A percentile compares a stretch with the other conserved stretches of the same genome.
These are phyloP conservation scores for Centruroides sculpturatus DNA, from an alignment of 1,140 invertebrate genomes.

Conservation along the genomic window DNA sequence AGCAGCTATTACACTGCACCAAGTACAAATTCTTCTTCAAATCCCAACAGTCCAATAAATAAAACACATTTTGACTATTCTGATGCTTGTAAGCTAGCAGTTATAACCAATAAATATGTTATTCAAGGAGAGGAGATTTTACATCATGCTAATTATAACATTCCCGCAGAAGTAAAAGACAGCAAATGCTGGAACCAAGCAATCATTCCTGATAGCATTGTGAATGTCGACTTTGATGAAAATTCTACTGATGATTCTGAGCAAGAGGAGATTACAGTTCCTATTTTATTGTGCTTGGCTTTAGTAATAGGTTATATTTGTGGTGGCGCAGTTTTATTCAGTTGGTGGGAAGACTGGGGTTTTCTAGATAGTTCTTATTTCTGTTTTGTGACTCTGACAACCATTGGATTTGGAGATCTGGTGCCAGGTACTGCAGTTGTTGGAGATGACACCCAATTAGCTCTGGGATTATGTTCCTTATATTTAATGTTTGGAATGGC, in stretches of 20 bases:
- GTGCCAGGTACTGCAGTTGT: conserved; percentile 45
- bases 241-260: conserved; percentile 26
- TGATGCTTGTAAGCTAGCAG: too few species aligned
- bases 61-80: too few species aligned
- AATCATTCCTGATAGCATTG: too few species aligned
- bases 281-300: conserved; percentile 72
- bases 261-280: conserved; percentile 12
- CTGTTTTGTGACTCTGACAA: conserved; percentile 66
- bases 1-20: too few species aligned
- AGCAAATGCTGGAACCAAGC: too few species aligned
- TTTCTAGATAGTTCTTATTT: conserved; percentile 85
- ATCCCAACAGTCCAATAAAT: too few species aligned
- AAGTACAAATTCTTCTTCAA: too few species aligned
- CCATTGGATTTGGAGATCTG: conserved; percentile 69
- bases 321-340: conserved; percentile 80
- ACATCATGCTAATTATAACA: too few species aligned
- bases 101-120: conserved; percentile 13
- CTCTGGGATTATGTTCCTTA: conserved; percentile 64
- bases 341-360: conserved; percentile 62
- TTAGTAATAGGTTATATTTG: conserved; percentile 81
- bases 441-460: conserved; percentile 49
- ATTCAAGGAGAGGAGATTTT: background rate
- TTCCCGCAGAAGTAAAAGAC: too few species aligned
- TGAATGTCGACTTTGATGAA: too few species aligned
- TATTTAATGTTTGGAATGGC: conserved; percentile 77